Evolutionary conservation across 2,797 vertebrate genomes (phyloP).

Genomic region (Glyptemys insculpta): DNA sequence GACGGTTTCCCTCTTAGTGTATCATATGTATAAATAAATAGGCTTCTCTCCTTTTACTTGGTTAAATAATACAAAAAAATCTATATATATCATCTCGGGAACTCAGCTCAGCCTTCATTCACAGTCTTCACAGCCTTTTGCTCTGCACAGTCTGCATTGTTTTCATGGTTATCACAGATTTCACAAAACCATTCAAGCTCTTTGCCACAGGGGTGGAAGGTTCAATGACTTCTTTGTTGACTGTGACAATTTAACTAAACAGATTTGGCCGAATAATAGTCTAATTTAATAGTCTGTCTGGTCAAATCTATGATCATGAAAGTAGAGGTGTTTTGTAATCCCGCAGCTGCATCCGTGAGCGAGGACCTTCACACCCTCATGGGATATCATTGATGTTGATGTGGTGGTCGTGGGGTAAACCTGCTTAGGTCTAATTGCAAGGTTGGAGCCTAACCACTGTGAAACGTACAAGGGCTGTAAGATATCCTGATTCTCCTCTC

Average conservation of each 20-base stretch:
- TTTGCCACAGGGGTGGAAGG: neutral
- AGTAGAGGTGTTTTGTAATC: no score
- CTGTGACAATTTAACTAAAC: neutral
- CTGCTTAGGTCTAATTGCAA: no score
- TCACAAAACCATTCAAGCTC: neutral
- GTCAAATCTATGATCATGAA: neutral
- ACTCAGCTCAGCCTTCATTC: neutral
- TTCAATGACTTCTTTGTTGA: neutral
- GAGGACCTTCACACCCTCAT: no score
- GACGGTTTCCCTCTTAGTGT: neutral
- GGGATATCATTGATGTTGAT: no score
- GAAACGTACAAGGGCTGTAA: no score
- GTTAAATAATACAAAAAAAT: neutral
- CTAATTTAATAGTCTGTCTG: neutral
- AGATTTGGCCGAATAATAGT: neutral
- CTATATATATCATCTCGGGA: neutral
- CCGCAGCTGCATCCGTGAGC: no score
- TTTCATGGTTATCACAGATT: neutral
- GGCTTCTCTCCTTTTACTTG: neutral
- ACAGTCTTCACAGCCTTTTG: neutral
- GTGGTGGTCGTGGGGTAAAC: no score
- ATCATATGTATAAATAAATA: accelerated
- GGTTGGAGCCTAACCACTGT: no score
- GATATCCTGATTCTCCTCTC: no score
- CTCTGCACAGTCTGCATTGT: neutral